Conservation (phyloP, 2,113 vertebrate genomes). For the Grammomys dolichurus region DNA sequence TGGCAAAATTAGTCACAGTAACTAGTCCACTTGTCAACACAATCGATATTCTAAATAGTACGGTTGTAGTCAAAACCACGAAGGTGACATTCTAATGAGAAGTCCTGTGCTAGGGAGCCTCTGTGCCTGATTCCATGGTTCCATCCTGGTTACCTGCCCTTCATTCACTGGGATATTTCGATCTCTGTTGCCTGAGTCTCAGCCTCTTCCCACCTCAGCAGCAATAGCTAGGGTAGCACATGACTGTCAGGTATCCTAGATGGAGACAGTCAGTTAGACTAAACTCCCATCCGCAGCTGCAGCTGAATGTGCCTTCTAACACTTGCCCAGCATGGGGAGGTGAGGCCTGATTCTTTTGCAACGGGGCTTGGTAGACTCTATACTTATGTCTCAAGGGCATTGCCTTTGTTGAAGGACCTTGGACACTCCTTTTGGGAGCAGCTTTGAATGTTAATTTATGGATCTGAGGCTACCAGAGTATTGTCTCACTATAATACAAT, state of each 20-base stretch:
- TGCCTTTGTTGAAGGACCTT: constrained; percentile 21
- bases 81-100: background rate
- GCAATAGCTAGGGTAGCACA: background rate
- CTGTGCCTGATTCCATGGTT: background rate
- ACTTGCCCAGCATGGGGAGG: background rate
- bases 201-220: background rate
- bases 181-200: background rate
- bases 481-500: background rate
- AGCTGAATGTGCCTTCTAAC: background rate
- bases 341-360: background rate
- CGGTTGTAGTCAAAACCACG: background rate
- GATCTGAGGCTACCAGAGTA: constrained; percentile 18
- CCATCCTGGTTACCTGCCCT: too few relatives aligned
- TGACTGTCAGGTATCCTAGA: background rate
- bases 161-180: background rate
- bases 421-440: background rate
- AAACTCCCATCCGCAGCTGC: background rate
- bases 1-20: background rate
- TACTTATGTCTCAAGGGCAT: background rate
- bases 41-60: background rate
- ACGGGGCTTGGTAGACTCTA: background rate
- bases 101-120: background rate
- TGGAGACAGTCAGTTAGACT: background rate
- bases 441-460: constrained; percentile 45
- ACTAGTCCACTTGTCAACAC: background rate